These are phyloP conservation scores for Orientallactaga sibirica DNA, from an alignment of 2,797 vertebrate species.

Conservation along the genomic window DNA sequence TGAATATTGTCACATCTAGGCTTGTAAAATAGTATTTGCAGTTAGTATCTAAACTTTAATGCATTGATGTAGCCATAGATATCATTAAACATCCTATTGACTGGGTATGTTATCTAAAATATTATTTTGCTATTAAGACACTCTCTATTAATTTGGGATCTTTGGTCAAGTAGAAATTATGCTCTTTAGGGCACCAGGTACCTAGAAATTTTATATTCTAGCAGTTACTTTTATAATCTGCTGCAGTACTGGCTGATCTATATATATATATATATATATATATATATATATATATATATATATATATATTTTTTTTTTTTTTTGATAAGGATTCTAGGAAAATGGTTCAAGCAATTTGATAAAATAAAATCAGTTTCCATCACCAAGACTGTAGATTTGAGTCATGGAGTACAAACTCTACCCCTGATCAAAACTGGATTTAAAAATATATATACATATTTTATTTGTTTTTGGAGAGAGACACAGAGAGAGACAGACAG, in stretches of 20 bases:
- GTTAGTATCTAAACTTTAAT: neutral
- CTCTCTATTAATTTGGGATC: fast-evolving
- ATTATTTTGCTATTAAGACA: neutral
- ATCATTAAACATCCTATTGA: neutral
- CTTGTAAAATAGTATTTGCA: neutral
- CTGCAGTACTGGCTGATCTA: neutral
- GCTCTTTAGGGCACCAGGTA: neutral
- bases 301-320: too few species aligned
- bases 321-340: too few species aligned
- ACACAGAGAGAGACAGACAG: too few species aligned
- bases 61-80: neutral
- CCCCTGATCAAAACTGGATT: too few species aligned
- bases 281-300: too few species aligned
- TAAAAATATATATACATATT: too few species aligned
- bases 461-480: too few species aligned
- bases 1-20: neutral
- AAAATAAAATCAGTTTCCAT: too few species aligned
- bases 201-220: neutral
- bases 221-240: neutral
- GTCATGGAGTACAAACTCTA: too few species aligned
- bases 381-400: too few species aligned
- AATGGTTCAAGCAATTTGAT: too few species aligned
- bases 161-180: neutral
- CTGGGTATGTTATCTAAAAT: neutral
- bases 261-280: too few species aligned